These are phyloP conservation scores for Calameuta idolon DNA, from an alignment of 2,888 invertebrate genomes.

Conservation along the genomic window DNA sequence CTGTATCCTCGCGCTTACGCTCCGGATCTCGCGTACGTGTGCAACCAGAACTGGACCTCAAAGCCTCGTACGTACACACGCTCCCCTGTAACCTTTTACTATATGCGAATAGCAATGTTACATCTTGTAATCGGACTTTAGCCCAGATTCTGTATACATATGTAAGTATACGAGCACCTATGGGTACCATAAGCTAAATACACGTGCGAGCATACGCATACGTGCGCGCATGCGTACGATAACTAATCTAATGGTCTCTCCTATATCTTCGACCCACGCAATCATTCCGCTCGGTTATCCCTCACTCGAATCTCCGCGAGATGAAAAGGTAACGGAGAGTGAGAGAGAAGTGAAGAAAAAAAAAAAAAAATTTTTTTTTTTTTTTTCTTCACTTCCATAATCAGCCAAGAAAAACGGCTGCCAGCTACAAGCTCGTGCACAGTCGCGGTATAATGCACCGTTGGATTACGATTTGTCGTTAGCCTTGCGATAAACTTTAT, in stretches of 20 bases:
- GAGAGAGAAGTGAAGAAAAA: not conserved
- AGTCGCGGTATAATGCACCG: constrained; percentile 44
- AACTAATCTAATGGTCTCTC: not conserved
- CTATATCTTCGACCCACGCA: not conserved
- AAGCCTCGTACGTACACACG: not conserved
- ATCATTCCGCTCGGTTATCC: not conserved
- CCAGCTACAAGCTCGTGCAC: not conserved
- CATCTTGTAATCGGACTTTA: not conserved
- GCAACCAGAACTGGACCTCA: not conserved
- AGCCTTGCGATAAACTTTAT: constrained; percentile 63
- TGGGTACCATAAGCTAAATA: not conserved
- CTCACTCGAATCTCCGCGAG: not conserved
- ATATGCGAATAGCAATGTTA: not conserved
- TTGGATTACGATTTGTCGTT: constrained; percentile 64
- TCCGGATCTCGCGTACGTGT: not conserved
- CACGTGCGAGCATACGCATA: no score
- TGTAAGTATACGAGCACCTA: not conserved
- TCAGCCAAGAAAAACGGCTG: not conserved
- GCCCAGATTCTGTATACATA: not conserved
- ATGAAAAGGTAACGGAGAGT: not conserved
- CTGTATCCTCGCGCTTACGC: not conserved
- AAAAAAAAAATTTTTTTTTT: not conserved
- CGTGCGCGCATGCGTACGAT: not conserved
- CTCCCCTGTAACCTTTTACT: not conserved
- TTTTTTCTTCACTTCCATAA: not conserved